Evolutionary conservation across 2,797 vertebrate species (phyloP).

Genomic region (Emydoidea blandingii): DNA sequence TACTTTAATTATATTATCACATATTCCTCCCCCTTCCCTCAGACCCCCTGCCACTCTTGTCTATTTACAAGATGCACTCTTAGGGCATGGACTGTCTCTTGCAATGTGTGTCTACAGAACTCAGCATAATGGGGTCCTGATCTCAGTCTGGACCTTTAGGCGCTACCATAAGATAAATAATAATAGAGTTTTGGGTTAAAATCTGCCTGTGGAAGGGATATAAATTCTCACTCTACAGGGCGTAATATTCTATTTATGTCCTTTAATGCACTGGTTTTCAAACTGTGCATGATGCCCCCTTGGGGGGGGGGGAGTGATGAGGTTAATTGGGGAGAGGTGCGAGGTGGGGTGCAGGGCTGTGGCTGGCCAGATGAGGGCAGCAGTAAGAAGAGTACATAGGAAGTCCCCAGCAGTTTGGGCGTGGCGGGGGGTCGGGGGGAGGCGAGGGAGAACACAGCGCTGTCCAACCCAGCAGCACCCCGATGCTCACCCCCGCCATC

Average conservation of each 20-base stretch:
- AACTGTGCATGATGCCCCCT: not conserved
- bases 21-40: not conserved
- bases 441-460: not conserved
- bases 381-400: not conserved
- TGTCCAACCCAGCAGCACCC: not conserved
- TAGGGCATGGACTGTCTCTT: not conserved
- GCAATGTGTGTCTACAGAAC: fast-evolving
- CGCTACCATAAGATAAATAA: not conserved
- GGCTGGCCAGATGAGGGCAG: not conserved
- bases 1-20: not conserved
- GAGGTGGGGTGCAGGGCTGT: not conserved
- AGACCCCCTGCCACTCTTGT: not conserved
- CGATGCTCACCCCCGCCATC: not conserved
- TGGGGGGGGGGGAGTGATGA: not conserved
- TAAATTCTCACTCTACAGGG: no score
- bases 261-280: not conserved
- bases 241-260: not conserved
- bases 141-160: not conserved
- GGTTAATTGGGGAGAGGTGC: not conserved
- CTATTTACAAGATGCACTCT: not conserved
- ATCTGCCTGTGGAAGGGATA: not conserved
- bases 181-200: not conserved
- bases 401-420: not conserved
- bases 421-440: fast-evolving
- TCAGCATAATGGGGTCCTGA: not conserved